phyloP scores from a whole-genome alignment of 2,888 invertebrate genomes.

The Heliconius ismenius region DNA sequence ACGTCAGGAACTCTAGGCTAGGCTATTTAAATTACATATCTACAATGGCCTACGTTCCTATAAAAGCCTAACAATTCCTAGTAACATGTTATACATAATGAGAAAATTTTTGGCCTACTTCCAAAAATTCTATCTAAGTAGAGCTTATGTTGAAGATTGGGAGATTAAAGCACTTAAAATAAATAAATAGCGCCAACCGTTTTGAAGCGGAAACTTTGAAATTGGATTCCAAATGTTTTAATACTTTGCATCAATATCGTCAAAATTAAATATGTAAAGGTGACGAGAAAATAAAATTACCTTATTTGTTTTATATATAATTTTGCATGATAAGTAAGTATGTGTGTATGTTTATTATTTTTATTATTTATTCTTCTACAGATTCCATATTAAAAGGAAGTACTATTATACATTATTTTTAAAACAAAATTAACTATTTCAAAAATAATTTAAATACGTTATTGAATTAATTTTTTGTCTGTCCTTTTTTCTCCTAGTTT shows the following conservation, averaged over 20 bases:
- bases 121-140: constrained; percentile 28
- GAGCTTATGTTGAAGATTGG: constrained; percentile 25
- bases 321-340: not conserved
- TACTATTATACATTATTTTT: not conserved
- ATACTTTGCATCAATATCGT: constrained; percentile 9
- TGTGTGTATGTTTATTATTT: not conserved
- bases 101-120: constrained; percentile 16
- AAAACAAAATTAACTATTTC: not conserved
- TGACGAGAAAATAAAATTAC: not conserved
- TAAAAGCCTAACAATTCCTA: constrained; percentile 13
- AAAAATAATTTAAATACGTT: not conserved
- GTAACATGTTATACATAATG: constrained; percentile 24
- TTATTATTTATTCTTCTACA: not conserved
- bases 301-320: too few species aligned
- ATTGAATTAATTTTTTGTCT: not conserved
- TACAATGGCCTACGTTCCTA: constrained; percentile 5
- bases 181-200: constrained; percentile 17
- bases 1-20: not conserved
- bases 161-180: constrained; percentile 26
- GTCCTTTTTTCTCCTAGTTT: not conserved
- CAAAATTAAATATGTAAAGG: not conserved
- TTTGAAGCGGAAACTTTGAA: constrained; percentile 18
- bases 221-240: constrained; percentile 21
- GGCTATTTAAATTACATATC: constrained; percentile 11
- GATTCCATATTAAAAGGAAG: not conserved